These are phyloP conservation scores for Erannis defoliaria DNA, from an alignment of 2,888 invertebrate species.

Conservation along the genomic window DNA sequence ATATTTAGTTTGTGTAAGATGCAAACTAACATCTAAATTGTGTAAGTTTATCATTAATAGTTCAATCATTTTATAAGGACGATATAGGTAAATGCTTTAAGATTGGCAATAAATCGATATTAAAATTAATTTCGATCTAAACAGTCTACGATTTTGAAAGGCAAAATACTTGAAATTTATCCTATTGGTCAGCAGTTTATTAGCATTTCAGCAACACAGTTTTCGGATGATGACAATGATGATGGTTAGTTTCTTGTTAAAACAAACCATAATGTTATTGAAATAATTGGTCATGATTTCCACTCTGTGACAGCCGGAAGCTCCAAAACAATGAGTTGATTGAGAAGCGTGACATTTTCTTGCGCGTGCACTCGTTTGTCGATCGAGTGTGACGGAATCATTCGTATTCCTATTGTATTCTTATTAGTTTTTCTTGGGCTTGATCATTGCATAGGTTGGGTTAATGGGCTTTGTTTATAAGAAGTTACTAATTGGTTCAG, in stretches of 20 bases:
- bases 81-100: not conserved
- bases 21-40: constrained; percentile 13
- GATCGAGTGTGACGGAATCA: constrained; percentile 37
- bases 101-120: no score
- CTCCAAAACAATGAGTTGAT: constrained; percentile 56
- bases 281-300: constrained; percentile 25
- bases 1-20: constrained; percentile 29
- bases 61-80: not conserved
- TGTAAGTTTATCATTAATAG: not conserved
- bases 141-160: no score
- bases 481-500: not conserved
- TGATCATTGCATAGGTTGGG: constrained; percentile 20
- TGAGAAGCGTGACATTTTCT: constrained; percentile 49
- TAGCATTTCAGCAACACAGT: no score
- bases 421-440: constrained; percentile 49
- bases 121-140: no score
- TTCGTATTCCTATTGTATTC: constrained; percentile 54
- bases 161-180: no score
- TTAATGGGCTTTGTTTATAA: constrained; percentile 13
- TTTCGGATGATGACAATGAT: not conserved
- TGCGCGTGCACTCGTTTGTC: constrained; percentile 49
- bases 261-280: constrained; percentile 16
- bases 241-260: not conserved
- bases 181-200: no score
- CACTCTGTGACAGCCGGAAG: constrained; percentile 49